Percentiles rank a stretch among this genome's conserved stretches.
Conservation (phyloP, 2,888 invertebrate genomes). For the Noctua fimbriata region DNA sequence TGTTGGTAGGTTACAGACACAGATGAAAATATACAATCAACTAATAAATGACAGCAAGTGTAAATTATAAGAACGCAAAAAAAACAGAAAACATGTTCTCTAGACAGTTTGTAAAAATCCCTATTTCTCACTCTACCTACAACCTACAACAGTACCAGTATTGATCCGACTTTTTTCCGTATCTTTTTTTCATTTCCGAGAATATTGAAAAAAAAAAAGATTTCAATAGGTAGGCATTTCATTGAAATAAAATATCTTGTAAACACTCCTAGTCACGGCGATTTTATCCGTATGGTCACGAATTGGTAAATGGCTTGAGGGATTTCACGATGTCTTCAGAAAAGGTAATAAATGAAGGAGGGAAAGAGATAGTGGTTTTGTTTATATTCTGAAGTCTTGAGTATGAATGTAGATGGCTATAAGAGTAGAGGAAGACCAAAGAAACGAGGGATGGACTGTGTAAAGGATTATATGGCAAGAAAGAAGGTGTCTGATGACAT, state of each 20-base stretch:
- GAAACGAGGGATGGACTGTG: too few species aligned
- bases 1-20: too few species aligned
- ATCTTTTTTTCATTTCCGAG: conserved; percentile 17
- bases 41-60: too few species aligned
- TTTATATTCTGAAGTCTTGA: not conserved
- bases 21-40: too few species aligned
- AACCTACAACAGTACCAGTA: conserved; percentile 20
- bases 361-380: not conserved
- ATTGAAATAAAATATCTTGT: conserved; percentile 39
- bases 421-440: too few species aligned
- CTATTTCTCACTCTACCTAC: conserved; percentile 2
- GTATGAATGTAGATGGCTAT: too few species aligned
- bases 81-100: not conserved
- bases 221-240: conserved; percentile 16
- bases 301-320: conserved; percentile 13
- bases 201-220: not conserved
- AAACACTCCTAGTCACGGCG: conserved; percentile 37
- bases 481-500: too few species aligned
- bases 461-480: too few species aligned
- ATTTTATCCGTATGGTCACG: conserved; percentile 43
- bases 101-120: conserved; percentile 17
- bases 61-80: not conserved
- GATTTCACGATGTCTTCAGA: conserved; percentile 41
- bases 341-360: not conserved
- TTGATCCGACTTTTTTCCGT: not conserved